Evolutionary conservation across 2,888 invertebrate genomes (phyloP).

Genomic region (Dryobotodes eremita): DNA sequence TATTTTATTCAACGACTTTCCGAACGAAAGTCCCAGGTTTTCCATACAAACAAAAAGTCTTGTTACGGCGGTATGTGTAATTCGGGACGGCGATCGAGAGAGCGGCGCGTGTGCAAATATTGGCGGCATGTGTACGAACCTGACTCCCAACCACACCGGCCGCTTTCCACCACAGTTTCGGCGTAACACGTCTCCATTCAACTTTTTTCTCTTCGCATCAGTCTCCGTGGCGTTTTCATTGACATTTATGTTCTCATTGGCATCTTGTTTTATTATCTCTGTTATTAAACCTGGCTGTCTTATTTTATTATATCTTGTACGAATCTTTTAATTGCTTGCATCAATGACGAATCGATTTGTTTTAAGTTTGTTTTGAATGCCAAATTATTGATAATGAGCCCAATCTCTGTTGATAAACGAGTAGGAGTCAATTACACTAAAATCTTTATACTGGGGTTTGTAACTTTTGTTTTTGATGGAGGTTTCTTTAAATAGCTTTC

Average conservation of each 20-base stretch:
- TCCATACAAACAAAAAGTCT: constrained; percentile 47
- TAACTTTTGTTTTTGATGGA: background rate
- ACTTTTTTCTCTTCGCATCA: constrained; percentile 65
- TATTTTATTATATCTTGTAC: constrained; percentile 37
- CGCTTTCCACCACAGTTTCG: constrained; percentile 71
- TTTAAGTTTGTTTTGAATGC: constrained; percentile 26
- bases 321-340: constrained; percentile 48
- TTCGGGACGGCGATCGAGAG: constrained; percentile 58
- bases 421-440: background rate
- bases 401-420: constrained; percentile 33
- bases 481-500: constrained; percentile 1
- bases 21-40: constrained; percentile 19
- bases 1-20: constrained; percentile 5
- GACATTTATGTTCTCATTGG: constrained; percentile 56
- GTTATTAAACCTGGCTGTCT: constrained; percentile 31
- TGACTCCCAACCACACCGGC: constrained; percentile 53
- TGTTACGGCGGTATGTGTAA: constrained; percentile 41
- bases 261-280: constrained; percentile 53
- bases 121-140: constrained; percentile 53
- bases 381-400: constrained; percentile 10
- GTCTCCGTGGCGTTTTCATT: constrained; percentile 56
- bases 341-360: constrained; percentile 47
- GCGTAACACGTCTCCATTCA: constrained; percentile 66
- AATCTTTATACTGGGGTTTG: background rate
- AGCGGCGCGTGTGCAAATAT: constrained; percentile 64